These are phyloP conservation scores for Paratrypauchen microcephalus DNA, from an alignment of 2,797 vertebrate species.

Conservation along the genomic window DNA sequence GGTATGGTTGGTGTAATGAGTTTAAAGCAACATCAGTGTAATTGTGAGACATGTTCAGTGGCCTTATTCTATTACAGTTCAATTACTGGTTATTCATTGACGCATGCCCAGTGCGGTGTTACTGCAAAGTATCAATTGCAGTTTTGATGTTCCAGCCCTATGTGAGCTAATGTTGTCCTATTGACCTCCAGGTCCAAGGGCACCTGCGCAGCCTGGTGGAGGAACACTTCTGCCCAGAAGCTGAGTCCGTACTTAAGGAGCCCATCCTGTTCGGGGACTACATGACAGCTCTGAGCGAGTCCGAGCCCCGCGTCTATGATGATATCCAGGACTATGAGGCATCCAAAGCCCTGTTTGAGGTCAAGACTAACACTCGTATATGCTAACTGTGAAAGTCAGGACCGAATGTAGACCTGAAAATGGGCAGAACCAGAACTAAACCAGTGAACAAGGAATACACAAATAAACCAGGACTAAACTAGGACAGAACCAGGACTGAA, in stretches of 20 bases:
- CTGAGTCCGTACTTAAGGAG: constrained; percentile 83
- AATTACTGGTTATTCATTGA: too few species aligned
- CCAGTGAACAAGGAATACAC: too few species aligned
- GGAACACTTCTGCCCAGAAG: constrained; percentile 80
- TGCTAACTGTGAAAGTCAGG: too few species aligned
- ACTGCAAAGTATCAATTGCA: too few species aligned
- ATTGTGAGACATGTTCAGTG: too few species aligned
- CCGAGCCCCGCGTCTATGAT: constrained; percentile 86
- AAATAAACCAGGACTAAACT: not conserved
- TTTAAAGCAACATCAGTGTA: too few species aligned
- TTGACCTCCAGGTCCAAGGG: constrained; percentile 82
- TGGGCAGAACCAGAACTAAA: too few species aligned
- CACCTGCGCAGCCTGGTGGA: constrained; percentile 80
- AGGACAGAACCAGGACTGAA: not conserved
- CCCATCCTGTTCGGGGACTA: constrained; percentile 96
- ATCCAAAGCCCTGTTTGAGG: constrained; percentile 92
- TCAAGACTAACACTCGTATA: constrained; percentile 41
- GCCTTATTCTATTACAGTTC: too few species aligned
- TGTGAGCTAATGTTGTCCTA: too few species aligned
- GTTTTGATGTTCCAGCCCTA: too few species aligned
- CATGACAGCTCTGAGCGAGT: constrained; percentile 83
- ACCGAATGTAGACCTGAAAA: not conserved
- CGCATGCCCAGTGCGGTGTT: too few species aligned
- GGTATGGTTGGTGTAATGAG: too few species aligned
- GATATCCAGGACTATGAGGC: constrained; percentile 92